Base-by-base conservation (phyloP, 2,797 vertebrate genomes). In the Pseudochaenichthys georgianus region DNA sequence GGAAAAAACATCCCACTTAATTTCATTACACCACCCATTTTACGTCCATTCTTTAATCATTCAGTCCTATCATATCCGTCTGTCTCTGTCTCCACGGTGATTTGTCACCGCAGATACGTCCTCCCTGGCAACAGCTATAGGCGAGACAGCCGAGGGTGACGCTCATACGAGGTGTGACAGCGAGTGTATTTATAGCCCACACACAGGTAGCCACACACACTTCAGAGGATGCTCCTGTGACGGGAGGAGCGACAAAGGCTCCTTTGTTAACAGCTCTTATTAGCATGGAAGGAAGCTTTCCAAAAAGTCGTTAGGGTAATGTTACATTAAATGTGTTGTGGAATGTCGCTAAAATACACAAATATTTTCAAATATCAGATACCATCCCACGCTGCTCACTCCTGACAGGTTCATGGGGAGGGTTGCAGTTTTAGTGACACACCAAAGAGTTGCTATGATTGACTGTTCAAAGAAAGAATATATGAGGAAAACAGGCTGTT, bases 161-260 rank as follows among this genome's bases (percentile, higher is more conserved):
- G 75, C 55, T 68, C 73, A 23, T 80, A 86, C 79, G 70, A 86
- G 77, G 82, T 84, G 80, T 88, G 84, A 86, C 85, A 83, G 78
- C 63, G 13, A 4, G 46, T 61, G 55, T 90, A 91, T 92, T 90
- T 91, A 89, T 88, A 91, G 91, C 81, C 72, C 19, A 10, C 57
- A 79, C 69, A 53, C 73, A 85, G 85, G 85, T 89, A 82, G 57
- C 71, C 60, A 48, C 64, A 55, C 52, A 72, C 72, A 53, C 75
- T 72, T 82, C 48, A 79, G 23, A 79, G 31, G 28, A 62, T 54
- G 47, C 38, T 50, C 73, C 23, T 66, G 17, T 52, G 41, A 64
- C 9, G 1, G 43, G 45, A 55, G 3, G 28, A 28, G 28, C 28
- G n/a, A 64, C 59, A 78, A 53, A 59, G 41, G 9, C 47, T 61